phyloP scores from a whole-genome alignment of 2,888 invertebrate genomes.

The Drosophila parthenogenetica region DNA sequence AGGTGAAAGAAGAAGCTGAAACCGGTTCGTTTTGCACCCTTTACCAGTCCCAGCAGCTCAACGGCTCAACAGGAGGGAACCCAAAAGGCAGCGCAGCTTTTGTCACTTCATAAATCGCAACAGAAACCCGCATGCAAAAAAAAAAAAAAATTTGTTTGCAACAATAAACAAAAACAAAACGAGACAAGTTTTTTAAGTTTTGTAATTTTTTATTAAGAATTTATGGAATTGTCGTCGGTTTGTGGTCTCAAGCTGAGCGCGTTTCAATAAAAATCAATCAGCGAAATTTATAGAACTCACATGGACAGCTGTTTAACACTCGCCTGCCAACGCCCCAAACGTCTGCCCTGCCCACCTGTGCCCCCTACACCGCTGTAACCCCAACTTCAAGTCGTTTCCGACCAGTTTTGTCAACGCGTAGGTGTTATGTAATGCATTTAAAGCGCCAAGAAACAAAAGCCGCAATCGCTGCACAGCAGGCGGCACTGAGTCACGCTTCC shows the following conservation, averaged over 20 bases:
- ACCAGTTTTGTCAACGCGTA: conserved; percentile 60
- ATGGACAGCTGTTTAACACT: conserved; percentile 75
- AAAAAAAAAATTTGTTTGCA: no score
- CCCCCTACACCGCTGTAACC: background rate
- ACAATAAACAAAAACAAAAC: conserved; percentile 4
- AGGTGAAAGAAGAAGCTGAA: conserved; percentile 20
- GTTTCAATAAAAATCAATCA: conserved; percentile 81
- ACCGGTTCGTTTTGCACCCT: conserved; percentile 56
- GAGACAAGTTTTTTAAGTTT: background rate
- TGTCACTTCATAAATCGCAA: conserved; percentile 77
- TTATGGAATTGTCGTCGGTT: conserved; percentile 70
- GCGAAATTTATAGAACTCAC: conserved; percentile 71
- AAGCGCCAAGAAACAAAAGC: conserved; percentile 66
- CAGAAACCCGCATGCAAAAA: conserved; percentile 62
- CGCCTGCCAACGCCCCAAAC: conserved; percentile 15
- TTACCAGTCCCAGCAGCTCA: conserved; percentile 7
- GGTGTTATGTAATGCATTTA: conserved; percentile 74
- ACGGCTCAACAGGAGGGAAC: conserved; percentile 16
- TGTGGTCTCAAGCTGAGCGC: conserved; percentile 73
- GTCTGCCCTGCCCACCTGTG: background rate
- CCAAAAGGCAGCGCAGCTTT: conserved; percentile 44
- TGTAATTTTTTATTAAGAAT: conserved; percentile 28
- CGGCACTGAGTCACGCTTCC: conserved; percentile 62
- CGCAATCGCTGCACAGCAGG: conserved; percentile 60
- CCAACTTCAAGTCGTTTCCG: background rate